These are phyloP conservation scores for Sympetrum striolatum DNA, from an alignment of 2,888 invertebrate species.

Conservation along the genomic window DNA sequence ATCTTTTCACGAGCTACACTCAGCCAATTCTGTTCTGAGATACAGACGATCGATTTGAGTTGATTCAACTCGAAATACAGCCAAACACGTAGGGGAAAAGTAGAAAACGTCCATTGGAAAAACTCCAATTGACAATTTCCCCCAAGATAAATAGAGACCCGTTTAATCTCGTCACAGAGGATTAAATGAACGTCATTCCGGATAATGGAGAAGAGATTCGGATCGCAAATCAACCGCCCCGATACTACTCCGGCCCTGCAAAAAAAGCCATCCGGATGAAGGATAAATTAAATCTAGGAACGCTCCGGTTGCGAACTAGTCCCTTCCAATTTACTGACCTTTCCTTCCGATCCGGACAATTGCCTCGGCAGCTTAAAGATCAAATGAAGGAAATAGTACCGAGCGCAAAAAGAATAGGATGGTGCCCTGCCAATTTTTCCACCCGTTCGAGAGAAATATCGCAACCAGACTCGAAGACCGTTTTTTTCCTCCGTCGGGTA, in stretches of 20 bases:
- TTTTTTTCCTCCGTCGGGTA: not conserved
- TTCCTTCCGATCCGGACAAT: slow-evolving; percentile 4
- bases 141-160: no score
- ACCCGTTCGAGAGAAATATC: not conserved
- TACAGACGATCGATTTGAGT: no score
- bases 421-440: slow-evolving; percentile 1
- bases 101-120: no score
- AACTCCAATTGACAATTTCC: no score
- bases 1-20: no score
- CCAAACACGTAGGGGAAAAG: no score
- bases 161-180: no score
- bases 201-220: not conserved
- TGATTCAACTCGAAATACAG: no score
- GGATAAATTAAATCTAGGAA: slow-evolving; percentile 15
- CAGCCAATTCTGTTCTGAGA: no score
- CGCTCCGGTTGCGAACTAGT: not conserved
- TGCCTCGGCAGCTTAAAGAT: not conserved
- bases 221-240: not conserved
- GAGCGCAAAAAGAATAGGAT: not conserved
- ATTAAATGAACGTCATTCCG: no score
- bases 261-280: not conserved
- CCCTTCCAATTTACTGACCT: not conserved
- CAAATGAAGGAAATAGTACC: not conserved
- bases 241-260: not conserved
- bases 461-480: not conserved